These are phyloP conservation scores for Heterodera carotae DNA, from an alignment of 1,140 invertebrate species.

Conservation along the genomic window DNA sequence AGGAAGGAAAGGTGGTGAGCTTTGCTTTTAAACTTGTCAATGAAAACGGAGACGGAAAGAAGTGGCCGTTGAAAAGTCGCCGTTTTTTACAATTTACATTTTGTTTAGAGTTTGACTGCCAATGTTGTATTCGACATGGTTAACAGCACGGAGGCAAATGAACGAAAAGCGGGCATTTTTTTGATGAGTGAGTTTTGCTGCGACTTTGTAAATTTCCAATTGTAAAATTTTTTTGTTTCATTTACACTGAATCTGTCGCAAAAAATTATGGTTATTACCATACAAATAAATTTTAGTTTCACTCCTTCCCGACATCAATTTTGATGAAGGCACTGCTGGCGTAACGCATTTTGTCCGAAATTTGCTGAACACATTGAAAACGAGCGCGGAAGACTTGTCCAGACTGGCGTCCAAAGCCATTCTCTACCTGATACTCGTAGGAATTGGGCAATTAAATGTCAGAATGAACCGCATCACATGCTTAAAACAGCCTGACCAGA, in stretches of 20 bases:
- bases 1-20: neutral
- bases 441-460: slow-evolving; percentile 23
- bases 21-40: no score
- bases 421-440: slow-evolving; percentile 51
- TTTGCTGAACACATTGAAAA: slow-evolving; percentile 48
- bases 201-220: slow-evolving; percentile 1
- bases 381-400: slow-evolving; percentile 32
- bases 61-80: no score
- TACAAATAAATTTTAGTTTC: slow-evolving; percentile 41
- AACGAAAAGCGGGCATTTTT: slow-evolving; percentile 53
- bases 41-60: no score
- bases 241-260: no score
- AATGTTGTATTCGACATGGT: slow-evolving; percentile 41
- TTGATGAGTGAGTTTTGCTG: slow-evolving; percentile 46
- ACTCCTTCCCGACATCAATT: slow-evolving; percentile 40
- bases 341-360: slow-evolving; percentile 46
- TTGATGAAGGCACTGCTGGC: slow-evolving; percentile 33
- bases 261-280: neutral
- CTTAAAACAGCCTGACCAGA: no score
- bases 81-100: neutral
- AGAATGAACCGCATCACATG: no score
- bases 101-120: neutral
- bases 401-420: slow-evolving; percentile 50
- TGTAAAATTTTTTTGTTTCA: no score
- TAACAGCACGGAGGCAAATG: slow-evolving; percentile 40